Conservation (phyloP, 2,797 vertebrate species). For the Sebastolobus altivelis region DNA sequence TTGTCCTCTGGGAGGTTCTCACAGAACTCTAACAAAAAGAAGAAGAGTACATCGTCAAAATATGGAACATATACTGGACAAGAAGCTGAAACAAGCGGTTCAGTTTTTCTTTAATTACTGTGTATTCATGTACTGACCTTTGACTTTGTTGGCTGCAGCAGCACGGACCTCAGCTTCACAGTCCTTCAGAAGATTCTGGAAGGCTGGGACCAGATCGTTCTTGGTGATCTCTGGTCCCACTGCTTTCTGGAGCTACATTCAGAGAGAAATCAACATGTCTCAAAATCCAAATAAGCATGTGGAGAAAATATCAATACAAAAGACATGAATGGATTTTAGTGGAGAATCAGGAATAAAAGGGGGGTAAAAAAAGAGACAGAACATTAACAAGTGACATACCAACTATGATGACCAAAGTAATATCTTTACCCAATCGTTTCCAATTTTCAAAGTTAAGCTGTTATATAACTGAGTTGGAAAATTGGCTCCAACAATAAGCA, state of each 20-base stretch:
- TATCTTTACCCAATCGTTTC: not conserved
- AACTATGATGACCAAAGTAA: not conserved
- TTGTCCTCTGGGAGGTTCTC: conserved; percentile 90
- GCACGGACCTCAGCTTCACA: conserved; percentile 91
- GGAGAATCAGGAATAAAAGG: not conserved
- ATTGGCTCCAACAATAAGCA: not conserved
- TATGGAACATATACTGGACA: not conserved
- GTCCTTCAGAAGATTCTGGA: conserved; percentile 91
- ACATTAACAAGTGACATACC: not conserved
- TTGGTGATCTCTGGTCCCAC: conserved; percentile 92
- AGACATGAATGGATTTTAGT: not conserved
- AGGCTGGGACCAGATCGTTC: conserved; percentile 90
- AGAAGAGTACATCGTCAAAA: not conserved
- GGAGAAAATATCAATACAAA: not conserved
- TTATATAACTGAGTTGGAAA: not conserved
- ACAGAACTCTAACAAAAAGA: conserved; percentile 85
- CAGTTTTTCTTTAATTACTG: not conserved
- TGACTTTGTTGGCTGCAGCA: conserved; percentile 91
- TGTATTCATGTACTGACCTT: conserved; percentile 77
- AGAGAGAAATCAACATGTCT: conserved; percentile 21
- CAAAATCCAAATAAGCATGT: not conserved
- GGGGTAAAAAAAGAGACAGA: not conserved
- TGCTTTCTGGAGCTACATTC: conserved; percentile 88
- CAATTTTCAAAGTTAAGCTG: not conserved
- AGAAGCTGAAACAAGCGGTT: not conserved